Base-by-base conservation (phyloP, 2,113 vertebrate genomes). In the Prunella himalayana region DNA sequence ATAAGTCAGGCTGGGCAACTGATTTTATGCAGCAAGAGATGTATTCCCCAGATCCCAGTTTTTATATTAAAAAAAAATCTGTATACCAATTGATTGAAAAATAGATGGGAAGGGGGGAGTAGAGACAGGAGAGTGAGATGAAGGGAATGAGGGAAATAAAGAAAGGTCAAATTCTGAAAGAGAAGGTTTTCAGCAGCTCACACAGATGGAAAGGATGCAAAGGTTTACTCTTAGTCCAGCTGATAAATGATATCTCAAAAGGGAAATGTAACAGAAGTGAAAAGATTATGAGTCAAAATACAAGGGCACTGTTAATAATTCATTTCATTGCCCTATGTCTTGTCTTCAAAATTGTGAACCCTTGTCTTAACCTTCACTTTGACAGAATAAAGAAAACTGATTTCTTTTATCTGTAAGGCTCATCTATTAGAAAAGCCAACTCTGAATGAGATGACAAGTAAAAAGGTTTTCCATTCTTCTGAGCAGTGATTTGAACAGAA, bases 301-400 rank as follows among this genome's bases (percentile, higher is more conserved):
- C 60, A 94, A 93, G 80, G 76, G 42, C 82, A 92, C 33, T 86
- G 42, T 92, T 80, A 94, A 94, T 85, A 95, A 93, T 90, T 94
- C 39, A 92, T 92, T 94, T 77, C 39, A 54, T 63, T 88, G 45
- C 20, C 63, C 50, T 66, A 28, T 54, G 56, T 86, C 86, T 95
- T 94, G 68, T 93, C 95, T 93, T 92, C 68, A 86, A 77, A 86
- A 90, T 14, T 73, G 30, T 27, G 78, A 96, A 87, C 57, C 35
- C 53, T 80, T 88, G 42, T 95, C 51, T 94, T 96, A 92, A 90
- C 80, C 86, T 93, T 94, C 76, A 66, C 42, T 95, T 77, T 54
- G 47, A 78, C 56, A 86, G 76, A 92, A 88, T 73, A 93, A 94
- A 90, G 76, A 56, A 83, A 93, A 77, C 60, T n/a, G 47, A 73